These are phyloP conservation scores for Phocoena phocoena DNA, from an alignment of 2,113 vertebrate genomes.

Conservation along the genomic window DNA sequence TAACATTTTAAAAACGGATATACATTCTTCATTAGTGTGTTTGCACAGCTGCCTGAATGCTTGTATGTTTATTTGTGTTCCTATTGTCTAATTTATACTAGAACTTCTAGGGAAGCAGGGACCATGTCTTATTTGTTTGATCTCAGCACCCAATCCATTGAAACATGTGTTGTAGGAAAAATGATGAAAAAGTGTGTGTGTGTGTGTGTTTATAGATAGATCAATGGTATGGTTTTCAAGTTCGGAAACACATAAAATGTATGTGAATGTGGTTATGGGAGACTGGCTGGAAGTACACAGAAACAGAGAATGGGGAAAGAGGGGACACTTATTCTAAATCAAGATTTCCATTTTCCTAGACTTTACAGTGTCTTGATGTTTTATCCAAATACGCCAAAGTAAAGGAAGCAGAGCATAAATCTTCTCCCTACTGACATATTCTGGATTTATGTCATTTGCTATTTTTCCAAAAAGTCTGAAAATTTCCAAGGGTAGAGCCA, in stretches of 20 bases:
- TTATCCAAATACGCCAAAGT: slow-evolving; percentile 59
- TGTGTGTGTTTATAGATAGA: not conserved
- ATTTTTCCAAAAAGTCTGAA: slow-evolving; percentile 58
- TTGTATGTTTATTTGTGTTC: not conserved
- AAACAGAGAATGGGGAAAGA: not conserved
- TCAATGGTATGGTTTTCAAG: not conserved
- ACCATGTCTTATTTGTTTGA: not conserved
- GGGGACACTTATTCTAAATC: slow-evolving; percentile 10
- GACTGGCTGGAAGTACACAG: not conserved
- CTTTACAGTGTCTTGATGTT: slow-evolving; percentile 42
- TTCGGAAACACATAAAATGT: not conserved
- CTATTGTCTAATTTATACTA: slow-evolving; percentile 2
- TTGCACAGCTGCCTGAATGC: slow-evolving; percentile 2
- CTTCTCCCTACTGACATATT: slow-evolving; percentile 34
- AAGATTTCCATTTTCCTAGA: slow-evolving; percentile 61
- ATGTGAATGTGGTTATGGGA: not conserved
- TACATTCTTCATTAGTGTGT: slow-evolving; percentile 17
- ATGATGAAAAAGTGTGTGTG: not conserved
- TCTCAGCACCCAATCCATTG: not conserved
- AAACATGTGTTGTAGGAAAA: not conserved
- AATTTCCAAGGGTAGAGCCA: slow-evolving; percentile 50
- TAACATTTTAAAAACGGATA: not conserved
- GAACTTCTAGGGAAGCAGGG: not conserved
- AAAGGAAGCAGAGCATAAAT: slow-evolving; percentile 61
- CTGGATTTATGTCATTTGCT: slow-evolving; percentile 57